Percentiles rank a stretch among this genome's conserved stretches.
These are phyloP conservation scores for Oxyruncus cristatus DNA, from an alignment of 2,113 vertebrate species.

Conservation along the genomic window DNA sequence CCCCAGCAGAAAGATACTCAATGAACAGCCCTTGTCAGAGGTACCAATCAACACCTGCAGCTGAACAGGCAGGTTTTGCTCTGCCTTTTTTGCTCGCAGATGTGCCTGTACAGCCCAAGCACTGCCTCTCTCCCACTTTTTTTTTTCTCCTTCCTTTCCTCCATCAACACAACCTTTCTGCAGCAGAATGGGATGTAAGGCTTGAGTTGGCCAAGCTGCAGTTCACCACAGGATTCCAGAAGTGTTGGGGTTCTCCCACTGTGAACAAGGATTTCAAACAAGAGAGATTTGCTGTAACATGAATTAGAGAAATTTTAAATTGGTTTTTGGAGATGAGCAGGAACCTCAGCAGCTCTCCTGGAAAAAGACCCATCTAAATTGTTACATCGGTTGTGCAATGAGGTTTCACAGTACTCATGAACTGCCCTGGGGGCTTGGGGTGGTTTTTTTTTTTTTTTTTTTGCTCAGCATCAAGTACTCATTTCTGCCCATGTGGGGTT, in stretches of 20 bases:
- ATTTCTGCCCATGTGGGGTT: neutral
- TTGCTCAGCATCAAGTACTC: neutral
- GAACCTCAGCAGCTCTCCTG: neutral
- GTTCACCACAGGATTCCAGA: neutral
- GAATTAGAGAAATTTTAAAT: neutral
- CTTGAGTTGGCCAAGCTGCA: neutral
- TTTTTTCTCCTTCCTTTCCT: neutral
- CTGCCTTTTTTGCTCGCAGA: neutral
- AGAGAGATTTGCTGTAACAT: rapidly evolving
- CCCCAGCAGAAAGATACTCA: neutral
- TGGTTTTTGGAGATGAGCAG: neutral
- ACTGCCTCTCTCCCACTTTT: neutral
- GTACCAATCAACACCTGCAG: neutral
- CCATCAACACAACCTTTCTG: neutral
- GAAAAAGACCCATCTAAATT: neutral
- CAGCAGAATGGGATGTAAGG: too few species aligned
- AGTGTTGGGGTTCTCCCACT: neutral
- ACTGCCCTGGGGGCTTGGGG: neutral
- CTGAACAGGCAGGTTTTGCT: neutral
- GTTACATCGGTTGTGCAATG: neutral
- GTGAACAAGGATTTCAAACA: neutral
- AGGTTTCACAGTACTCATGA: neutral
- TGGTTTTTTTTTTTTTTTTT: neutral
- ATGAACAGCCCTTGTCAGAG: neutral
- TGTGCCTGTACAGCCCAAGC: neutral